Conservation (phyloP, 2,888 invertebrate genomes). For the Andrena minutula region DNA sequence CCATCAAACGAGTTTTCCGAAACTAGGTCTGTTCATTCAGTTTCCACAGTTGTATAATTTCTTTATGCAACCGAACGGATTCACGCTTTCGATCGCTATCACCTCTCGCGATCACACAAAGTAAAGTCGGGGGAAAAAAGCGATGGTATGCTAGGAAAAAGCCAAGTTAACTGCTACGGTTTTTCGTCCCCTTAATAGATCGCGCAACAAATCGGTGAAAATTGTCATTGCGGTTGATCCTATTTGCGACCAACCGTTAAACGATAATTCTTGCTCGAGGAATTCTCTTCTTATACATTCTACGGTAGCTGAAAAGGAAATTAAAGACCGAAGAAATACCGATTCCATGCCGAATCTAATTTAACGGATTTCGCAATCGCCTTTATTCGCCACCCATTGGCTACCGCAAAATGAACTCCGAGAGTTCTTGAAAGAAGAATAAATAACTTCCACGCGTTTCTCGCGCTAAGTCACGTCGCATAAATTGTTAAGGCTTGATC, state of each 20-base stretch:
- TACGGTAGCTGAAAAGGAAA: background rate
- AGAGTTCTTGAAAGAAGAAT: constrained; percentile 6
- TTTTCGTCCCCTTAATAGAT: background rate
- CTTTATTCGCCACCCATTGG: background rate
- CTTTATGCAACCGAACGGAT: constrained; percentile 11
- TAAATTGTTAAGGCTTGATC: constrained; percentile 22
- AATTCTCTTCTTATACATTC: background rate
- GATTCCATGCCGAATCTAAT: constrained; percentile 3
- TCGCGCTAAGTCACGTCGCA: constrained; percentile 37
- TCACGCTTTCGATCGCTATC: constrained; percentile 35
- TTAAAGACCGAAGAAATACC: background rate
- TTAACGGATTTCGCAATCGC: background rate
- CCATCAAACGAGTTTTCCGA: background rate
- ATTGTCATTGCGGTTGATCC: constrained; percentile 7
- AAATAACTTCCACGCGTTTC: background rate
- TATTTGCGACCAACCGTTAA: constrained; percentile 2
- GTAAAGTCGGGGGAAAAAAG: background rate
- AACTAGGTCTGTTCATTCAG: background rate
- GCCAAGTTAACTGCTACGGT: background rate
- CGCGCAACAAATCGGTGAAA: constrained; percentile 1
- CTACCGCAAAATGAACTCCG: background rate
- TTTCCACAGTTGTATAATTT: constrained; percentile 7
- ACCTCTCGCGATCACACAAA: background rate
- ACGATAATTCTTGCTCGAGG: background rate
- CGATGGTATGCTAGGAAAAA: background rate